A percentile compares a stretch with the other conserved stretches of the same genome.
These are phyloP conservation scores for Crambe crambe DNA, from an alignment of 37 sponge, comb jelly and placozoan genomes.

Conservation along the genomic window DNA sequence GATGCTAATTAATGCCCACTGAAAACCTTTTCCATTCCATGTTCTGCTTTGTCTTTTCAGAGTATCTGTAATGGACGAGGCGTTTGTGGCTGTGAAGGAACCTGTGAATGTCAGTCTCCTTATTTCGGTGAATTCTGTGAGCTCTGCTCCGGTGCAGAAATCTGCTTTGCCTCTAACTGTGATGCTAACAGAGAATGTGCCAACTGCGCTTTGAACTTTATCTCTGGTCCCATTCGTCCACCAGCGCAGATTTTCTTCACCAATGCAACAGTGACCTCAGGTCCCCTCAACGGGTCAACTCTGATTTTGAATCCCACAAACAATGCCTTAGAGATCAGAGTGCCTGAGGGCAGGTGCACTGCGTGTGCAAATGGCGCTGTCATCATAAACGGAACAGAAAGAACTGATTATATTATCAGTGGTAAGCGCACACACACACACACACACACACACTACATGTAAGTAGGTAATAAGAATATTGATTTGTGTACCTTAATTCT, in stretches of 20 bases:
- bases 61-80: constrained; percentile 6
- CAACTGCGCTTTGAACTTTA: constrained; percentile 7
- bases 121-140: constrained; percentile 45
- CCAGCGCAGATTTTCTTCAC: constrained; percentile 3
- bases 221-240: neutral
- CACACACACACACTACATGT: too few species aligned
- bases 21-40: too few species aligned
- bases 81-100: constrained; percentile 11
- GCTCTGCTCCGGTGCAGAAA: constrained; percentile 11
- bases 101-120: constrained; percentile 22
- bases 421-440: constrained; percentile 28
- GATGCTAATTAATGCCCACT: neutral
- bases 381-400: constrained; percentile 25
- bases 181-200: constrained; percentile 3
- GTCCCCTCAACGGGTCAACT: neutral
- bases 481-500: too few species aligned
- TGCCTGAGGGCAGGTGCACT: neutral
- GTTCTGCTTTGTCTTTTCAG: neutral
- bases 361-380: constrained; percentile 1
- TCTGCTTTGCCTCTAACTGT: constrained; percentile 15
- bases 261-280: neutral
- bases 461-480: too few species aligned
- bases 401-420: constrained; percentile 6
- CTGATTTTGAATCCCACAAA: neutral
- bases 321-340: neutral